Evolutionary conservation across 2,888 invertebrate species (phyloP).

Genomic region (Diploptera punctata): DNA sequence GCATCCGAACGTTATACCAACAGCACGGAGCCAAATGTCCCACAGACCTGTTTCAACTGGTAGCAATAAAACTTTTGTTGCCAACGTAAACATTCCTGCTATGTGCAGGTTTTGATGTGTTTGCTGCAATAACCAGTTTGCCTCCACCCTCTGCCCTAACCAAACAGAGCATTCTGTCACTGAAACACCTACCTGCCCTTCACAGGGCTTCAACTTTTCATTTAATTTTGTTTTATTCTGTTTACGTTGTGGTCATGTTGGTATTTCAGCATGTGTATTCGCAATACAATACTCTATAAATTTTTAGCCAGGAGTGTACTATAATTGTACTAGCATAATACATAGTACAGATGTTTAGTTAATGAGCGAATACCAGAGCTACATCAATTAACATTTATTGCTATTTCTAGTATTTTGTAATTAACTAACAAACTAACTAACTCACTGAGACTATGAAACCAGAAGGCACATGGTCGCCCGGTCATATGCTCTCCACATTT

Average conservation of each 20-base stretch:
- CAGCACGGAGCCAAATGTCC: neutral
- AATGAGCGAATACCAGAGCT: neutral
- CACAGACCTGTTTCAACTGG: conserved; percentile 13
- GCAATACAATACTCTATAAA: neutral
- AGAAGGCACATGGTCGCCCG: too few relatives aligned
- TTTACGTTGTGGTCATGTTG: conserved; percentile 15
- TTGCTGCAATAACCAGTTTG: conserved; percentile 1
- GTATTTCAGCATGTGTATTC: neutral
- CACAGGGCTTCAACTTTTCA: neutral
- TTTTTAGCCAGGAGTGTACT: neutral
- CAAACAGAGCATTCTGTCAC: too few relatives aligned
- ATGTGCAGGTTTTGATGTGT: conserved; percentile 24
- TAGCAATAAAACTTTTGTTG: conserved; percentile 18
- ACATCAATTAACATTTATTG: conserved; percentile 14
- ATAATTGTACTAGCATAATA: neutral
- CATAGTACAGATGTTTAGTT: neutral
- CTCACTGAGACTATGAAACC: too few relatives aligned
- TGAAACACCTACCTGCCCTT: too few relatives aligned
- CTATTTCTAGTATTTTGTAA: too few relatives aligned
- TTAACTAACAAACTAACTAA: too few relatives aligned
- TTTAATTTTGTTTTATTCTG: conserved; percentile 12
- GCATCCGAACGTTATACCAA: conserved; percentile 15
- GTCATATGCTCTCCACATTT: too few relatives aligned
- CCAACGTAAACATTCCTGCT: conserved; percentile 21
- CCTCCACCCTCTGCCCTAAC: neutral